Percentiles rank a stretch among this genome's conserved stretches.
Evolutionary conservation across 2,888 invertebrate genomes (phyloP).

Genomic region (Hedychridium roseum): DNA sequence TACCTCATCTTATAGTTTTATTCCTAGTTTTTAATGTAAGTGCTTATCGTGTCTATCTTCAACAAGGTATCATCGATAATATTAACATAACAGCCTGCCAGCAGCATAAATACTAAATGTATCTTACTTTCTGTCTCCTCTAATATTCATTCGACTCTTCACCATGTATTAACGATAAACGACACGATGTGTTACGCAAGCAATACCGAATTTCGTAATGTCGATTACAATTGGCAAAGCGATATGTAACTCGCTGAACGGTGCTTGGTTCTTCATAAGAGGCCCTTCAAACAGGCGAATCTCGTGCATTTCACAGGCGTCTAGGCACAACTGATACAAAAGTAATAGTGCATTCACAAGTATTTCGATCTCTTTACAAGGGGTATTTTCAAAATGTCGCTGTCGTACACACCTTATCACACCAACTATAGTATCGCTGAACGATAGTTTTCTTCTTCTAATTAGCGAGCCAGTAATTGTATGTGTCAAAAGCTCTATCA

Average conservation of each 20-base stretch:
- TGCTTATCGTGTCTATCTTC: constrained; percentile 58
- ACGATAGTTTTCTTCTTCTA: constrained; percentile 5
- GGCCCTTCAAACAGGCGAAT: constrained; percentile 26
- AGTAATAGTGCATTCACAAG: constrained; percentile 43
- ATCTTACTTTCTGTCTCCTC: constrained; percentile 26
- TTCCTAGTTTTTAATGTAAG: constrained; percentile 52
- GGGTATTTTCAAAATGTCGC: constrained; percentile 40
- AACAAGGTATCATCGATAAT: constrained; percentile 60
- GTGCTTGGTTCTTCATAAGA: constrained; percentile 12
- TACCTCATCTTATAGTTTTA: constrained; percentile 42
- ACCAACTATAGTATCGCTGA: constrained; percentile 20
- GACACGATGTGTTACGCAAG: constrained; percentile 32
- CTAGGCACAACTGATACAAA: constrained; percentile 46
- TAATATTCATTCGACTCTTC: constrained; percentile 17
- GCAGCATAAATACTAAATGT: constrained; percentile 57
- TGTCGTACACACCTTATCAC: constrained; percentile 37
- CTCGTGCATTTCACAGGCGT: constrained; percentile 39
- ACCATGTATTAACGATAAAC: constrained; percentile 34
- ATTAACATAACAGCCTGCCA: constrained; percentile 63
- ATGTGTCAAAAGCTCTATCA: too few species aligned
- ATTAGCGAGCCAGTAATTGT: too few species aligned
- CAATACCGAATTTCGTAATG: constrained; percentile 37
- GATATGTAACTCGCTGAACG: constrained; percentile 29
- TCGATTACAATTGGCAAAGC: constrained; percentile 41
- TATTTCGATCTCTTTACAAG: constrained; percentile 36